A percentile compares a stretch with the other conserved stretches of the same genome.
Evolutionary conservation across 2,797 vertebrate species (phyloP).

Genomic region (Streptopelia turtur): DNA sequence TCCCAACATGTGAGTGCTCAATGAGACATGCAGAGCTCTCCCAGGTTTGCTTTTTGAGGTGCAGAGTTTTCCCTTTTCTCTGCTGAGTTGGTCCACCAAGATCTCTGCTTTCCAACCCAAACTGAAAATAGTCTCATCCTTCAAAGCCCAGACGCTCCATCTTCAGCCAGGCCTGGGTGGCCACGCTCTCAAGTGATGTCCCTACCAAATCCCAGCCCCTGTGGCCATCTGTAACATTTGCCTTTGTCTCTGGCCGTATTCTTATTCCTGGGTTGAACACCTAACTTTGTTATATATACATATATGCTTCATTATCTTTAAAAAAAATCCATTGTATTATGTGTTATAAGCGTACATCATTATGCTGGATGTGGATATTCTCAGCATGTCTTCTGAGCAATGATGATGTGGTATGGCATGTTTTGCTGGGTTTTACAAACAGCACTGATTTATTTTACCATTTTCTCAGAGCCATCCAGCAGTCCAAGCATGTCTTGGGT

Average conservation of each 20-base stretch:
- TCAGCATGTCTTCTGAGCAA: not conserved
- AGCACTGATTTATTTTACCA: not conserved
- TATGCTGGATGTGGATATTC: not conserved
- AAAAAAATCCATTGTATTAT: not conserved
- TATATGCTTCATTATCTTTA: not conserved
- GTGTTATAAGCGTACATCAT: not conserved
- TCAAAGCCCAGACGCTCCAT: not conserved
- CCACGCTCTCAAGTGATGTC: fast-evolving
- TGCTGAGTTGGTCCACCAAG: not conserved
- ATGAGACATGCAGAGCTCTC: not conserved
- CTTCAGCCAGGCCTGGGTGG: fast-evolving
- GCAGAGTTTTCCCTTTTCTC: not conserved
- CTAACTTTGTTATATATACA: not conserved
- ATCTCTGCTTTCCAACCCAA: not conserved
- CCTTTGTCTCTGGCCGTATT: not conserved
- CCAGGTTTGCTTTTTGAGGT: not conserved
- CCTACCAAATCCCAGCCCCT: not conserved
- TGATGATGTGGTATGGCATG: not conserved
- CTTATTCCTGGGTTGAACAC: not conserved
- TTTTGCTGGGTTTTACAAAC: not conserved
- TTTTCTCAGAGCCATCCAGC: not conserved
- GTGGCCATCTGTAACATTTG: not conserved
- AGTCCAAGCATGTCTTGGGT: not conserved
- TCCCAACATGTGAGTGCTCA: not conserved
- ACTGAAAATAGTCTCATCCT: not conserved